Evolutionary conservation across 2,888 invertebrate species (phyloP), one percentile per base, ranked within the genome.

Genomic region (Volucella bombylans): DNA sequence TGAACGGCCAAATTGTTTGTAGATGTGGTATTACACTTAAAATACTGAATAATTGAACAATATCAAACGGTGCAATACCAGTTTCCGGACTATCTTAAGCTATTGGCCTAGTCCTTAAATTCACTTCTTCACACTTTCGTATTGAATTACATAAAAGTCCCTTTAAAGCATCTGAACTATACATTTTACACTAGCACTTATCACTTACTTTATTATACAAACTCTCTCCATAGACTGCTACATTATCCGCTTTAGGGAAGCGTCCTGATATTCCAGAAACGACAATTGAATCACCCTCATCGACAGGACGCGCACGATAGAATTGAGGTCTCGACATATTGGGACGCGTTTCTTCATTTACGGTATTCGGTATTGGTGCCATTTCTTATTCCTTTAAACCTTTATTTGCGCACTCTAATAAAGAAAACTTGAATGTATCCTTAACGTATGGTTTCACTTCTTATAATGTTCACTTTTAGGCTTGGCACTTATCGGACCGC

Each of bases 221-320:
- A 89, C 94, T 93, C 10, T 94, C 91, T 80, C 88, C 90, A 54
- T 94, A 94, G 88, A 94, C 93, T 52, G 92, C 90, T 52, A 94
- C 91, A 88, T 93, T 94, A 50, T 93, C 92, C 0, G 94, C 93
- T 87, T 93, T 93, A 1, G 95, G 95, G 86, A 94, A 94, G 65
- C 94, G 87, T 18, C 93, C 93, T 0, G 93, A 90, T 86, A 93
- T 92, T 14, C 93, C 94, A 81, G 91, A 91, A 38, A 93, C 93
- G 6, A 93, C 93, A 61, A 93, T 89, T 86, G 92, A 92, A 45
- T 92, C 92, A 3, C 90, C 92, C 23, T 88, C 87, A 38, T 89
- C 78, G 4, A 87, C 72, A 12, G 86, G 61, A 76, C 69, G 61
- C 11, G 73, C 31, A 4, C 86, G 82, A 65, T 59, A 73, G 43